A percentile compares a stretch with the other conserved stretches of the same genome.
These are phyloP conservation scores for Microcebus lehilahytsara DNA, from an alignment of 2,113 vertebrate genomes.

Conservation along the genomic window DNA sequence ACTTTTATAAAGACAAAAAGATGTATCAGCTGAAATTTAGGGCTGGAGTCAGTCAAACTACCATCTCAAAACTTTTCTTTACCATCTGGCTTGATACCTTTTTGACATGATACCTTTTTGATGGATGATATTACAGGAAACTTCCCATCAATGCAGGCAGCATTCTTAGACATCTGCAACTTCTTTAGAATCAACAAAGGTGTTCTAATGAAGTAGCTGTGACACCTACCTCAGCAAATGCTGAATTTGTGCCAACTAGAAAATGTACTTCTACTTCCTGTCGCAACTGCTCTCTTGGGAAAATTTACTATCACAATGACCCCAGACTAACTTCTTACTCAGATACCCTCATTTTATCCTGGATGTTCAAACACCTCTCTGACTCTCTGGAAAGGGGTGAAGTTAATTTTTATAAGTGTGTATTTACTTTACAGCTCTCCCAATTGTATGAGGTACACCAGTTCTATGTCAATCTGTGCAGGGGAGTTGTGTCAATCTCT, in stretches of 20 bases:
- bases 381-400: not conserved
- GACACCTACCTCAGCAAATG: not conserved
- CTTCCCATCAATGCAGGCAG: slow-evolving; percentile 42
- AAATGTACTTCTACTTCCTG: not conserved
- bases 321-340: not conserved
- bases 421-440: not conserved
- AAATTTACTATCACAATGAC: not conserved
- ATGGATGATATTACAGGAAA: slow-evolving; percentile 52
- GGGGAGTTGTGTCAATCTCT: not conserved
- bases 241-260: not conserved
- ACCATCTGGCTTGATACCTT: slow-evolving; percentile 61
- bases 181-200: not conserved
- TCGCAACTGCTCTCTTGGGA: not conserved
- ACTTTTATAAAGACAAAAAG: slow-evolving; percentile 47
- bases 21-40: slow-evolving; percentile 64
- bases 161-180: not conserved
- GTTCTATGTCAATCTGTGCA: not conserved
- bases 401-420: not conserved
- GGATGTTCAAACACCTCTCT: not conserved
- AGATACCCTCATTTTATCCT: not conserved
- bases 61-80: slow-evolving; percentile 54
- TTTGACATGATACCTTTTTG: slow-evolving; percentile 64
- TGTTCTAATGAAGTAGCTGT: not conserved
- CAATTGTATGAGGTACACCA: not conserved
- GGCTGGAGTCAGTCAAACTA: slow-evolving; percentile 28